Base-by-base conservation (phyloP, 2,113 vertebrate genomes). In the Triplophysa tibetana region DNA sequence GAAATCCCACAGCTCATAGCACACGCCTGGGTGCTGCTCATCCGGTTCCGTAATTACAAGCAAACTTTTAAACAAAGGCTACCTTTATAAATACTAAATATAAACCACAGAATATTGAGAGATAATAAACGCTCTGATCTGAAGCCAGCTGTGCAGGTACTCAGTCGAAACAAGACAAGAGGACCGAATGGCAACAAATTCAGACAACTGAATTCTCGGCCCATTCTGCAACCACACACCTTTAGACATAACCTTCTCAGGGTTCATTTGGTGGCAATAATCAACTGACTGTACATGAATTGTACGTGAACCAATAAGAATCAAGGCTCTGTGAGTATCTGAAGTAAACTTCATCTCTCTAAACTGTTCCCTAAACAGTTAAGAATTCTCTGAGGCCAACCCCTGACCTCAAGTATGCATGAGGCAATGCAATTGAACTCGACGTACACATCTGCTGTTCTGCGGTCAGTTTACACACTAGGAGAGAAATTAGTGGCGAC, bases 1-100 rank as follows among this genome's bases (percentile, higher is more conserved):
- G 79, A 76, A 76, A 74, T 77, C 48, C 64, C 70, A 61, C 41
- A 75, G 58, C 77, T 76, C 82, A 89, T 90, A 89, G 88, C 88
- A 87, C 64, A 69, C 63, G 75, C 75, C 80, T 87, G 77, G 72
- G 84, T 73, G n/a, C 45, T 80, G 80, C 74, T 68, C 72, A 48
- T 62, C 41, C 58, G 50, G 89, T 81, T 79, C 83, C 85, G 29
- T 29, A 4, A 29, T 85, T 21, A 60, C 29, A 17, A 68, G 64
- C 3, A 24, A 43, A 26, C 43, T 64, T 75, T 45, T 14, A 70
- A 63, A 63, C 61, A 82, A 65, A 60, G 67, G n/a, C 56, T 64
- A 65, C 21, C 68, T 77, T 77, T 11, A 62, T 24, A 56, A 66
- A 21, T 2, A 50, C 63, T 50, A 60, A 54, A 23, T 70, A 38